Evolutionary conservation across 2,888 invertebrate species (phyloP).

Genomic region (Cataglyphis livida): DNA sequence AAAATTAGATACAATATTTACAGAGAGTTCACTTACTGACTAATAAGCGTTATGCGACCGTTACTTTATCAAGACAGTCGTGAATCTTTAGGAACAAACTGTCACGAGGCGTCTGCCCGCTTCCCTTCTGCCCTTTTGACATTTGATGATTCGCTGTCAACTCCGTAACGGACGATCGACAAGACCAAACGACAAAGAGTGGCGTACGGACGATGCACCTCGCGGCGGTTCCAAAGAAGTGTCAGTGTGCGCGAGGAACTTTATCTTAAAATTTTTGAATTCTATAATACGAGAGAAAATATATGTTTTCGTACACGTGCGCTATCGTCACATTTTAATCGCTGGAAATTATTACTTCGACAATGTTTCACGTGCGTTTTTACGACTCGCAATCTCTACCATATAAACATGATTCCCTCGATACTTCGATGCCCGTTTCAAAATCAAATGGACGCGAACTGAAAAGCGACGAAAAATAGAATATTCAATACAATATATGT

Average conservation of each 20-base stretch:
- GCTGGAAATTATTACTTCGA: slow-evolving; percentile 23
- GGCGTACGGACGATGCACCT: slow-evolving; percentile 53
- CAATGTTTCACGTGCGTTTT: slow-evolving; percentile 21
- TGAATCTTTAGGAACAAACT: slow-evolving; percentile 82
- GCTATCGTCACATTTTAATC: slow-evolving; percentile 53
- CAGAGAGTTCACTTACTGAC: slow-evolving; percentile 82
- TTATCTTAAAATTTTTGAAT: slow-evolving; percentile 47
- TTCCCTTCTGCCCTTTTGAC: slow-evolving; percentile 49
- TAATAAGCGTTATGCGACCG: slow-evolving; percentile 85
- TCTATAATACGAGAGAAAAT: slow-evolving; percentile 29
- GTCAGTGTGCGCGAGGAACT: slow-evolving; percentile 62
- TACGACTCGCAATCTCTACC: background rate
- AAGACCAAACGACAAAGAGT: slow-evolving; percentile 67
- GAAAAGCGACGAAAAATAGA: slow-evolving; percentile 13
- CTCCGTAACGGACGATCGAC: slow-evolving; percentile 57
- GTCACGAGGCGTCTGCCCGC: slow-evolving; percentile 70
- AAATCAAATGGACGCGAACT: background rate
- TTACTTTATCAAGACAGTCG: slow-evolving; percentile 76
- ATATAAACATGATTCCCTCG: slow-evolving; percentile 18
- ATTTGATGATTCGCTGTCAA: slow-evolving; percentile 8
- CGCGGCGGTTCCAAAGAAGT: slow-evolving; percentile 43
- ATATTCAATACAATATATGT: background rate
- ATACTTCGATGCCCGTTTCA: background rate
- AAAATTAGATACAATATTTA: slow-evolving; percentile 84
- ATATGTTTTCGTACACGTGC: slow-evolving; percentile 27